These are phyloP conservation scores for Lithophane ornitopus DNA, from an alignment of 2,888 invertebrate genomes.

Conservation along the genomic window DNA sequence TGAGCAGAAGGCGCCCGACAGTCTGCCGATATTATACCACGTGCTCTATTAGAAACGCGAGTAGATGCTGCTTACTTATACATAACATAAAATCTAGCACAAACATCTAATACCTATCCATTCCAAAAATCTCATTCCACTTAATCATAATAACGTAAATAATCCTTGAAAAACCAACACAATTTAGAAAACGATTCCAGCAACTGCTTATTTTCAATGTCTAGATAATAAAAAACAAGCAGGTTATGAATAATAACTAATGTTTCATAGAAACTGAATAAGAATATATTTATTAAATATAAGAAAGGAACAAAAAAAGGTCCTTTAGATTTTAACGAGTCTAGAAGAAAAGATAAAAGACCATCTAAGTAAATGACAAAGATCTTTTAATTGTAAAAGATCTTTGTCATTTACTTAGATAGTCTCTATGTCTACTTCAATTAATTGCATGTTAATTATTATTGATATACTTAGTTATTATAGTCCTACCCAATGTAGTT, in stretches of 20 bases:
- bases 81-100: constrained; percentile 8
- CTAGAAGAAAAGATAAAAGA: constrained; percentile 7
- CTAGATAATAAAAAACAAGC: constrained; percentile 50
- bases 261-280: constrained; percentile 35
- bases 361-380: background rate
- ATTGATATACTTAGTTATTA: background rate
- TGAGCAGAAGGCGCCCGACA: constrained; percentile 68
- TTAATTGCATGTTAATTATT: background rate
- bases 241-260: constrained; percentile 20
- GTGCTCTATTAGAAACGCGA: constrained; percentile 57
- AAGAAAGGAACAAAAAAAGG: background rate
- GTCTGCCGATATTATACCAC: constrained; percentile 71
- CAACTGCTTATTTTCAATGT: constrained; percentile 44
- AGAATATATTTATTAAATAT: constrained; percentile 3
- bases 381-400: too few species aligned
- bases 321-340: background rate
- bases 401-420: too few species aligned
- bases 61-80: constrained; percentile 41
- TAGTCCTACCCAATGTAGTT: background rate
- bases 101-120: background rate
- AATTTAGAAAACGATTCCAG: constrained; percentile 27
- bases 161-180: constrained; percentile 20
- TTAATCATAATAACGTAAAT: constrained; percentile 26
- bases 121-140: constrained; percentile 22
- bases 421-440: background rate